phyloP scores from a whole-genome alignment of 2,113 vertebrate species.

The Leucosticte australis region DNA sequence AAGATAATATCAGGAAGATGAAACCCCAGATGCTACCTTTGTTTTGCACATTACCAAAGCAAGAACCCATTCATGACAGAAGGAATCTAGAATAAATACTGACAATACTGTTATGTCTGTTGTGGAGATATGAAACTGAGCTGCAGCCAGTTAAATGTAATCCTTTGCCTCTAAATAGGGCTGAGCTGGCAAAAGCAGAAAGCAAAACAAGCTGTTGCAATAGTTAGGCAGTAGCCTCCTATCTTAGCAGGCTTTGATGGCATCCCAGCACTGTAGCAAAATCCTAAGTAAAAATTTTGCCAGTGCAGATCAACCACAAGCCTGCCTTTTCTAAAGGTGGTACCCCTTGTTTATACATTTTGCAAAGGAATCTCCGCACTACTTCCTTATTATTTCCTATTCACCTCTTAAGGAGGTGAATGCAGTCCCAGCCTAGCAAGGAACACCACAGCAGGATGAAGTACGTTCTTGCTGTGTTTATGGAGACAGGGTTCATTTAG shows the following conservation, averaged over 20 bases:
- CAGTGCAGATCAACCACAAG: not conserved
- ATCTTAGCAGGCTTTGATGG: not conserved
- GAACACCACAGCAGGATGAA: not conserved
- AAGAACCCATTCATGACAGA: not conserved
- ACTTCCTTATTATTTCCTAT: not conserved
- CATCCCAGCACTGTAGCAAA: fast-evolving
- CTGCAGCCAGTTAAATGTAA: not conserved
- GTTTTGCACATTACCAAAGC: not conserved
- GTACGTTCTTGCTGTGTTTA: not conserved
- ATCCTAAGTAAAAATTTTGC: not conserved
- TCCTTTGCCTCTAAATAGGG: not conserved
- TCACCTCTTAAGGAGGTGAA: not conserved
- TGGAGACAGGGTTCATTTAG: not conserved
- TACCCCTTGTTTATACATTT: fast-evolving
- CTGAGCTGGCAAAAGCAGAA: not conserved
- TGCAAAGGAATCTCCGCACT: fast-evolving
- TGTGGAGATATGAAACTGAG: not conserved
- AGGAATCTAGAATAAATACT: not conserved
- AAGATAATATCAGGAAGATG: not conserved
- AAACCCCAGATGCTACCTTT: not conserved
- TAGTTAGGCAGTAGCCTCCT: not conserved
- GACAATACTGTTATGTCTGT: not conserved
- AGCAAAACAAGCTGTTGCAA: not conserved
- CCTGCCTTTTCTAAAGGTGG: not conserved
- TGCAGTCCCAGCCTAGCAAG: not conserved